Percentiles rank a stretch among this genome's conserved stretches.
phyloP scores from a whole-genome alignment of 2,888 invertebrate species.

The Dynastes grantii region DNA sequence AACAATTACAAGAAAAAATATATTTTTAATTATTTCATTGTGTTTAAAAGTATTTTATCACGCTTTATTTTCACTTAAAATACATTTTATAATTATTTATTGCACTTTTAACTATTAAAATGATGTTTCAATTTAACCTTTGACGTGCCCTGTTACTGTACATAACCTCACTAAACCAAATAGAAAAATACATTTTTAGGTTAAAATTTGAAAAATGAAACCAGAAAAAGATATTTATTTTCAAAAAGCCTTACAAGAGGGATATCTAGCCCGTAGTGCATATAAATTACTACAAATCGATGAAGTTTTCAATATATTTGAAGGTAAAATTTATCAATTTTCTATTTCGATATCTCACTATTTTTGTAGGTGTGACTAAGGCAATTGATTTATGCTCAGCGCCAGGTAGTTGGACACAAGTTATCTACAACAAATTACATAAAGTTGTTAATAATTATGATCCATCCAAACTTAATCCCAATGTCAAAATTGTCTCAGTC shows the following conservation, averaged over 20 bases:
- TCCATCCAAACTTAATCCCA: constrained; percentile 25
- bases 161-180: neutral
- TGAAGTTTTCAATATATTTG: constrained; percentile 43
- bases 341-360: neutral
- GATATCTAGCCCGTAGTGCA: constrained; percentile 47
- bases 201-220: constrained; percentile 20
- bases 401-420: constrained; percentile 49
- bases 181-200: neutral
- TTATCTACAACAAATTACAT: constrained; percentile 46
- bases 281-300: constrained; percentile 49
- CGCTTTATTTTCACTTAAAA: no score
- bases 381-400: constrained; percentile 47
- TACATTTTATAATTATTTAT: no score
- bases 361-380: constrained; percentile 36
- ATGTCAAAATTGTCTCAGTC: constrained; percentile 38
- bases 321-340: constrained; percentile 13
- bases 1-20: no score
- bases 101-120: no score
- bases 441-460: constrained; percentile 39
- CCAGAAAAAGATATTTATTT: constrained; percentile 47
- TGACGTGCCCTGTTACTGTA: neutral
- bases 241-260: constrained; percentile 43
- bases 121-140: neutral
- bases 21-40: no score
- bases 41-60: no score